Conservation (phyloP, 2,113 vertebrate species). For the Rhinolophus sinicus region DNA sequence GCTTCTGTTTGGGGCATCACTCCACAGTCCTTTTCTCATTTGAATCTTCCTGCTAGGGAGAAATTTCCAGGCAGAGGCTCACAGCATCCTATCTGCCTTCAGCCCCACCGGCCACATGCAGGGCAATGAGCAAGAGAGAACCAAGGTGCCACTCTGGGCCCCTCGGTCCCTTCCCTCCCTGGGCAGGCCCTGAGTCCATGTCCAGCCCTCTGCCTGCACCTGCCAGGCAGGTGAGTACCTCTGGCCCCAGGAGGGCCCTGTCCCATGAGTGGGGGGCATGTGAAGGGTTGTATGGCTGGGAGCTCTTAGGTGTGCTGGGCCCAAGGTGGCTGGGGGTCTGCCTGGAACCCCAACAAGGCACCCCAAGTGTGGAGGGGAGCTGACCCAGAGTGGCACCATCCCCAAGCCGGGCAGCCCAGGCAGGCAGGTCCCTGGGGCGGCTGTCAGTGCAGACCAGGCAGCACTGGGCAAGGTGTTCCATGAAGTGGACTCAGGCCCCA, state of each 20-base stretch:
- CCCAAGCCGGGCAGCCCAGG: neutral
- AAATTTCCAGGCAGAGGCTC: neutral
- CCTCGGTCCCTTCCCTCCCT: neutral
- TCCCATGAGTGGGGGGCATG: neutral
- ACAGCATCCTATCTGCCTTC: neutral
- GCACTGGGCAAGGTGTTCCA: neutral
- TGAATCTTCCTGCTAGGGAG: fast-evolving
- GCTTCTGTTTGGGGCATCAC: neutral
- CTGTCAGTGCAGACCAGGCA: neutral
- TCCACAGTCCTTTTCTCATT: fast-evolving
- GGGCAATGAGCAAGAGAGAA: neutral
- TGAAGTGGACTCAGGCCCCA: neutral
- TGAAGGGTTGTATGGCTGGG: no score
- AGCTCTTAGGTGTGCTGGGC: neutral
- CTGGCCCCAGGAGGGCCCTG: neutral
- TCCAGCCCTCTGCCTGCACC: neutral
- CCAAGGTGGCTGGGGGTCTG: neutral
- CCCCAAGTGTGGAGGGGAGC: neutral
- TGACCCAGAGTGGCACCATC: neutral
- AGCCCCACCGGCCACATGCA: neutral
- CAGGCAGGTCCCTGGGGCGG: neutral
- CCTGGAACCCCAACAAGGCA: neutral
- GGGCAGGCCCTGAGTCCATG: no score
- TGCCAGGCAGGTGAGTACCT: neutral
- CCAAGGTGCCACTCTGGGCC: neutral